Evolutionary conservation across 2,113 vertebrate species (phyloP).

Genomic region (sheep (Ovis aries)): ARS-UI_Ramb_v3.0 NC_056072.1:53675001-53675500

Average conservation of each 20-base stretch:
- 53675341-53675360: background rate
- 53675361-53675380: background rate
- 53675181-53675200: background rate
- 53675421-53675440: background rate
- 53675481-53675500: accelerated
- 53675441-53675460: background rate
- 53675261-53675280: background rate
- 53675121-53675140: background rate
- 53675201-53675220: background rate
- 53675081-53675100: background rate
- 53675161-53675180: background rate
- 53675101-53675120: background rate
- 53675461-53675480: accelerated
- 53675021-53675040: too few species aligned
- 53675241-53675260: background rate
- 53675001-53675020: accelerated
- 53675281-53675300: background rate
- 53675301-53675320: background rate
- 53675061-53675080: background rate
- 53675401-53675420: background rate
- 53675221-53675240: background rate
- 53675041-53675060: background rate
- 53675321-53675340: background rate
- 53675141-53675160: background rate
- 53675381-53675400: background rate